Evolutionary conservation across 2,888 invertebrate species (phyloP).

Genomic region (Phrixothrix hirtus): DNA sequence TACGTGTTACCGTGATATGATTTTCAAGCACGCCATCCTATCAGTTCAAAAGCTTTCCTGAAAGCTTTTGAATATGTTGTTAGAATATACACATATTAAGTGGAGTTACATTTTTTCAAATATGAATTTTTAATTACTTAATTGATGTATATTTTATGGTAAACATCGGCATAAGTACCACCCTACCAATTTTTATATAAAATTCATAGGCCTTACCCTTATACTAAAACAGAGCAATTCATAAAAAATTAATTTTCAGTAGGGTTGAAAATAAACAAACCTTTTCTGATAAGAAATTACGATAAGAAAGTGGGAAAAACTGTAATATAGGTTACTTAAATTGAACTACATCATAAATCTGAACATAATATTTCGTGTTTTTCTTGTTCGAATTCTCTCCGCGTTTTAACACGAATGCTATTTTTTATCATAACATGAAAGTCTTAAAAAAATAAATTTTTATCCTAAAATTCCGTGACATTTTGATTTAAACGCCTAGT

Average conservation of each 20-base stretch:
- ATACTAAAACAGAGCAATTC: neutral
- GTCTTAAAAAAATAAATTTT: conserved; percentile 19
- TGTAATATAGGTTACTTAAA: conserved; percentile 28
- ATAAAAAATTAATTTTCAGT: conserved; percentile 24
- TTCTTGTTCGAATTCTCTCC: conserved; percentile 25
- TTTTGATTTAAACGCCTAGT: conserved; percentile 20
- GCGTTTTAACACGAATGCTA: conserved; percentile 26
- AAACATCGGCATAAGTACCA: too few relatives aligned
- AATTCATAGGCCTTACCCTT: neutral
- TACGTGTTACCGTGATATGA: conserved; percentile 9
- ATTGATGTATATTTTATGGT: too few relatives aligned
- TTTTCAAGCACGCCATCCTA: conserved; percentile 19
- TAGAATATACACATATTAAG: too few relatives aligned
- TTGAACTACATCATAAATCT: conserved; percentile 28
- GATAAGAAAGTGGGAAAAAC: conserved; percentile 28
- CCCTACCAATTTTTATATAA: neutral
- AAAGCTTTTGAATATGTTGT: too few relatives aligned
- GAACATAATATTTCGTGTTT: conserved; percentile 29
- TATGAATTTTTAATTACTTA: too few relatives aligned
- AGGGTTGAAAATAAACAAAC: conserved; percentile 26
- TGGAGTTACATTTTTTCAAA: too few relatives aligned
- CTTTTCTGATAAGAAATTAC: conserved; percentile 23
- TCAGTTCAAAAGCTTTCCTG: conserved; percentile 6
- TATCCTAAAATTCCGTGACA: conserved; percentile 19
- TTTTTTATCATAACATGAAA: conserved; percentile 24